phyloP scores from a whole-genome alignment of 2,888 invertebrate species.

The Torymus auratus region DNA sequence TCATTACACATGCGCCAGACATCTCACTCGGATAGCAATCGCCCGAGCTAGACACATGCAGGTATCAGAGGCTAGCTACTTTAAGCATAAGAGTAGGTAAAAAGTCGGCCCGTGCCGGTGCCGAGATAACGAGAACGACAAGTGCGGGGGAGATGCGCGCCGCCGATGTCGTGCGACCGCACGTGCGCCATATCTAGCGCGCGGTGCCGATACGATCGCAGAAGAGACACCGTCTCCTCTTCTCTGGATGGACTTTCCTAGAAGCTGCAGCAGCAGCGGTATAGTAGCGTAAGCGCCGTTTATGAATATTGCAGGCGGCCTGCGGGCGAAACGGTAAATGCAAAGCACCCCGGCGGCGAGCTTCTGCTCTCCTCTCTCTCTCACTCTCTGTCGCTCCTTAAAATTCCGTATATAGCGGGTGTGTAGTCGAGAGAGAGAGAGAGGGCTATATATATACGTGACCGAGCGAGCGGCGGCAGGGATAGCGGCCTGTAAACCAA shows the following conservation, averaged over 20 bases:
- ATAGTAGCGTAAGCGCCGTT: constrained; percentile 48
- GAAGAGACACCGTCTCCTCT: too few species aligned
- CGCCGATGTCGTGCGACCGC: too few species aligned
- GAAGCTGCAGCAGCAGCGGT: background rate
- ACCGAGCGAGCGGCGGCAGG: constrained; percentile 51
- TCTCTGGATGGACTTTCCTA: constrained; percentile 10
- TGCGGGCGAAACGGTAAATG: constrained; percentile 50
- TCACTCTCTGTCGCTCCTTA: constrained; percentile 40
- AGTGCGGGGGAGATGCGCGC: too few species aligned
- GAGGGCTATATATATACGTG: constrained; percentile 59
- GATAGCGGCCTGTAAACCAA: constrained; percentile 63
- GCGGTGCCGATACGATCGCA: too few species aligned
- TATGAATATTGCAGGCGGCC: constrained; percentile 60
- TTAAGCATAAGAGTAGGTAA: too few species aligned
- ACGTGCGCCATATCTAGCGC: too few species aligned
- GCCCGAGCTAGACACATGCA: too few species aligned
- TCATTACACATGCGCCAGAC: too few species aligned
- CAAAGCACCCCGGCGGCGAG: constrained; percentile 41
- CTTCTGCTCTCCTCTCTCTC: constrained; percentile 27
- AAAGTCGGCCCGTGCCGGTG: too few species aligned
- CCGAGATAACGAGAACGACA: too few species aligned
- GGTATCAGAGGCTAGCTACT: too few species aligned
- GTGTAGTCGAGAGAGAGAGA: constrained; percentile 41
- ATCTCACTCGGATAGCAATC: too few species aligned
- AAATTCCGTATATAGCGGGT: constrained; percentile 58